Conservation (phyloP, 2,888 invertebrate species). For the Cephus pygmeus region DNA sequence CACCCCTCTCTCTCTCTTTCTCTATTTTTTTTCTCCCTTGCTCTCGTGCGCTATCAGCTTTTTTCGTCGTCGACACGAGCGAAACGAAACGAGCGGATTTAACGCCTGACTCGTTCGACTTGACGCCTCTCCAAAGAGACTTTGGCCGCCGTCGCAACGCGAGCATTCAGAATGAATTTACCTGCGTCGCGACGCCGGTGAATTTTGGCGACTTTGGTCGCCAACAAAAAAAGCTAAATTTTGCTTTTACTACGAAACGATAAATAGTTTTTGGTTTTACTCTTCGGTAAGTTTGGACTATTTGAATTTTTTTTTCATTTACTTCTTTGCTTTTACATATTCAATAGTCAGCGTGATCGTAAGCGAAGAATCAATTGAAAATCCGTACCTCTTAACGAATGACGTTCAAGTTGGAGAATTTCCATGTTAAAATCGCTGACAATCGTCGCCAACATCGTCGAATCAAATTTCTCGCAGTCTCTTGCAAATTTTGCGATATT, state of each 20-base stretch:
- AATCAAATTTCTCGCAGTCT: not conserved
- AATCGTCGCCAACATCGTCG: not conserved
- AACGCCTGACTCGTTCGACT: slow-evolving; percentile 15
- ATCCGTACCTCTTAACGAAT: not conserved
- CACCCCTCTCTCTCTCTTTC: too few species aligned
- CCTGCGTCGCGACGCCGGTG: not conserved
- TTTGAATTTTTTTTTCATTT: not conserved
- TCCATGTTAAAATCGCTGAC: not conserved
- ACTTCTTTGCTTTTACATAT: not conserved
- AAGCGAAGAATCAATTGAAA: not conserved
- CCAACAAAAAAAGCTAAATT: not conserved
- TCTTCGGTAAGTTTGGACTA: not conserved
- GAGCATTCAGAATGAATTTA: not conserved
- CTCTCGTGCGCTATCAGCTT: not conserved
- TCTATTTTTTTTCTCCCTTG: not conserved
- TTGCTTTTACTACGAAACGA: not conserved
- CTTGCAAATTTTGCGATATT: not conserved
- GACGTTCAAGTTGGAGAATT: not conserved
- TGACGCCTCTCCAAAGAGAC: slow-evolving; percentile 17
- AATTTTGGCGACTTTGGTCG: not conserved
- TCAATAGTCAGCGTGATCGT: not conserved
- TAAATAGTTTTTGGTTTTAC: not conserved
- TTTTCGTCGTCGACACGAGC: not conserved
- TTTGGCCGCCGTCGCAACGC: not conserved
- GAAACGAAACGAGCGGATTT: slow-evolving; percentile 10